phyloP scores from a whole-genome alignment of 2,797 vertebrate species.

The Rhinatrema bivittatum region DNA sequence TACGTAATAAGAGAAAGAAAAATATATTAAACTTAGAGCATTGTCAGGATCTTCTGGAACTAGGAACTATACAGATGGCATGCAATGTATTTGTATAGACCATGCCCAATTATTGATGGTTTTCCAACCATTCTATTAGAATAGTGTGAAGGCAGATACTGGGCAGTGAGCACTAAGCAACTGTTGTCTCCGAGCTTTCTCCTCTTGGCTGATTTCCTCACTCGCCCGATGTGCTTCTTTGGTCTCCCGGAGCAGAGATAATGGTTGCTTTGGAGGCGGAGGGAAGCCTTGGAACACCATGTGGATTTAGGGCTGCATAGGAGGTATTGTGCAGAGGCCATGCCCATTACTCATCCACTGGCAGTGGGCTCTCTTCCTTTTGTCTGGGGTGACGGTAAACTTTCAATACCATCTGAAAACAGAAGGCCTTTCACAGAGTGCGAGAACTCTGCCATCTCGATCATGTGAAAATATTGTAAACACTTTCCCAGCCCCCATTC shows the following conservation, averaged over 20 bases:
- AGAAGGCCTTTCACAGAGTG: slow-evolving; percentile 55
- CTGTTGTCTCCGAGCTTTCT: slow-evolving; percentile 45
- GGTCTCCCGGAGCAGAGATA: slow-evolving; percentile 51
- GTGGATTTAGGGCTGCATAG: slow-evolving; percentile 61
- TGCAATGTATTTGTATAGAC: slow-evolving; percentile 37
- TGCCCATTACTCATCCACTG: slow-evolving; percentile 63
- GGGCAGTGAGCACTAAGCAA: slow-evolving; percentile 47
- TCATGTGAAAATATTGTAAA: slow-evolving; percentile 65
- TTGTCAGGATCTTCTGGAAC: slow-evolving; percentile 44
- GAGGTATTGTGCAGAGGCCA: slow-evolving; percentile 50
- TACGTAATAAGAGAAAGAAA: slow-evolving; percentile 20
- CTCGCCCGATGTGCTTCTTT: slow-evolving; percentile 40
- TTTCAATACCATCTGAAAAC: slow-evolving; percentile 62
- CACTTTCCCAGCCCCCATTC: slow-evolving; percentile 56
- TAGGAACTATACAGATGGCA: slow-evolving; percentile 48
- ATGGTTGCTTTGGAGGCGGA: slow-evolving; percentile 59
- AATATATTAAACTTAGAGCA: slow-evolving; percentile 32
- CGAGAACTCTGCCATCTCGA: slow-evolving; percentile 52
- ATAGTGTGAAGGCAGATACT: slow-evolving; percentile 44
- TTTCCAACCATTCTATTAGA: slow-evolving; percentile 42
- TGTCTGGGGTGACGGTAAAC: slow-evolving; percentile 60
- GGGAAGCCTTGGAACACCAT: slow-evolving; percentile 56
- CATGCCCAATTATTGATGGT: slow-evolving; percentile 38
- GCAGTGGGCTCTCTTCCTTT: slow-evolving; percentile 59
- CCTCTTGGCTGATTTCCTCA: slow-evolving; percentile 47